Evolutionary conservation across 2,113 vertebrate genomes (phyloP).

Genomic region (Gila orcuttii): DNA sequence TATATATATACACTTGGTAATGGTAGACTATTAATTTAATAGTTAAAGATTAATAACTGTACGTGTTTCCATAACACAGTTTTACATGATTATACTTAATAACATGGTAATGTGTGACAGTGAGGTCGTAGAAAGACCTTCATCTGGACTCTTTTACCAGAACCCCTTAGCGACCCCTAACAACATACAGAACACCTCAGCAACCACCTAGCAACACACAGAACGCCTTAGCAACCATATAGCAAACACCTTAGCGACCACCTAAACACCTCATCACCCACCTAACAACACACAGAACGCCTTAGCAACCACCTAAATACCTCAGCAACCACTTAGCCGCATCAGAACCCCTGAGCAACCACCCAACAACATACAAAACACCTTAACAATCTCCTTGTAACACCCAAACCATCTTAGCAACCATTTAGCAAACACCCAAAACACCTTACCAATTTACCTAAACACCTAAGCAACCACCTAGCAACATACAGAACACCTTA

Average conservation of each 20-base stretch:
- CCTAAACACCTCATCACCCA: neutral
- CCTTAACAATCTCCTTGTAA: neutral
- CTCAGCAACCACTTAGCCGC: neutral
- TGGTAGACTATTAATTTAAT: no score
- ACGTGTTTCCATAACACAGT: neutral
- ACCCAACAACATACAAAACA: neutral
- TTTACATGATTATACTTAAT: neutral
- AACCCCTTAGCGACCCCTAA: no score
- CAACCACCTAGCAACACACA: no score
- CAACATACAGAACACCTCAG: neutral
- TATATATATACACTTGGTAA: no score
- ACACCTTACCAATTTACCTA: neutral
- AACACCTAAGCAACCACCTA: neutral
- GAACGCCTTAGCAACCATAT: neutral
- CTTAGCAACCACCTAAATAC: neutral
- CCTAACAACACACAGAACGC: neutral
- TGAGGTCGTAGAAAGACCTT: neutral
- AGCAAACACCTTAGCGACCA: neutral
- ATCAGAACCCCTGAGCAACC: neutral
- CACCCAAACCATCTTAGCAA: no score
- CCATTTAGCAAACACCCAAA: no score
- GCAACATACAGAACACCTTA: neutral
- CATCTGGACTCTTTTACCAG: neutral
- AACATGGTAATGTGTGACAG: neutral
- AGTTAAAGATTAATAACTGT: neutral